Percentiles rank a stretch among this genome's conserved stretches.
Conservation (phyloP, 1,140 invertebrate species). For the Pseudobourletiella spinata region DNA sequence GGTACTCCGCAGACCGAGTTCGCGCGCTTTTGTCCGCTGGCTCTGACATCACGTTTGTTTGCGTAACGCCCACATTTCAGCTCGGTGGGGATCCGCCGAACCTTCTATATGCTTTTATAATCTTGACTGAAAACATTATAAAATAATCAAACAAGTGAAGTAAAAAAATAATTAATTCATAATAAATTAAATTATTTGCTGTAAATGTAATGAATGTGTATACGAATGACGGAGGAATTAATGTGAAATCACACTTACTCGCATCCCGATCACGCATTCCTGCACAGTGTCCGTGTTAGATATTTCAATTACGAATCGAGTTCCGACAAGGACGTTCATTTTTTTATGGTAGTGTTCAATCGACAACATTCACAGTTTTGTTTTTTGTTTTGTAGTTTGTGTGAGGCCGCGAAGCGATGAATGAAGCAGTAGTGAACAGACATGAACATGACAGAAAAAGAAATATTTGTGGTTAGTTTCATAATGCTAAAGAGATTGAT, state of each 20-base stretch:
- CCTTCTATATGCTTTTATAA: too few relatives aligned
- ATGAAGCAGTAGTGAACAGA: not conserved
- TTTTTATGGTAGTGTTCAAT: not conserved
- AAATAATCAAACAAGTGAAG: not conserved
- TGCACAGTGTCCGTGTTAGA: constrained; percentile 3
- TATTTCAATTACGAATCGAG: not conserved
- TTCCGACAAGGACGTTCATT: not conserved
- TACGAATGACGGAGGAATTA: not conserved
- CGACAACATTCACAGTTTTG: not conserved
- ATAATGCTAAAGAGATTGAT: constrained; percentile 4
- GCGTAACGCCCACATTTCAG: too few relatives aligned
- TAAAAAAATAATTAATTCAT: not conserved
- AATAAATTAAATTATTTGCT: not conserved
- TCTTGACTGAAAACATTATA: not conserved
- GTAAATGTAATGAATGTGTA: not conserved
- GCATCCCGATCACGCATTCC: constrained; percentile 33
- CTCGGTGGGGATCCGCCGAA: too few relatives aligned
- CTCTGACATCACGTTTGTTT: too few relatives aligned
- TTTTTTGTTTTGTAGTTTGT: not conserved
- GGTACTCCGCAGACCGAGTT: too few relatives aligned
- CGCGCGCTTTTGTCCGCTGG: too few relatives aligned
- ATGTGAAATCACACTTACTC: constrained; percentile 27
- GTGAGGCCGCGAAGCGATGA: not conserved
- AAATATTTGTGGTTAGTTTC: constrained; percentile 13
- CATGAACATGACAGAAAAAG: constrained; percentile 4